A percentile compares a stretch with the other conserved stretches of the same genome.
phyloP scores from a whole-genome alignment of 2,797 vertebrate species.

The Myotis findleyi region DNA sequence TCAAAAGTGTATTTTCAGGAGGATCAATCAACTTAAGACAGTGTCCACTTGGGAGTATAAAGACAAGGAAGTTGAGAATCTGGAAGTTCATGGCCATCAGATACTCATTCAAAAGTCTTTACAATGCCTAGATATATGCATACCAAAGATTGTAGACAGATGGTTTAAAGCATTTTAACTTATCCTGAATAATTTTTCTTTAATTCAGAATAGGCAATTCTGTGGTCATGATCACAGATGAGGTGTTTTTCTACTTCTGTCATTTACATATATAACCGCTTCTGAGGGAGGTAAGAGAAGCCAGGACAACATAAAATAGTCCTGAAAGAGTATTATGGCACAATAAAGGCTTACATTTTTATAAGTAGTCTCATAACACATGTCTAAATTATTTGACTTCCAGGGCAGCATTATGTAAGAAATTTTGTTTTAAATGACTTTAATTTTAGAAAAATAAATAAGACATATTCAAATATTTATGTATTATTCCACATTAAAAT shows the following conservation, averaged over 20 bases:
- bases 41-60: background rate
- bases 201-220: background rate
- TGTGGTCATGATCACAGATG: background rate
- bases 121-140: background rate
- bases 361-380: background rate
- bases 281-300: background rate
- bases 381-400: background rate
- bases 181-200: background rate
- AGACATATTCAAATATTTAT: background rate
- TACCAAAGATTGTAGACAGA: background rate
- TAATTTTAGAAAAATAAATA: constrained; percentile 1
- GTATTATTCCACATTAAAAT: background rate
- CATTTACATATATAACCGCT: background rate
- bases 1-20: background rate
- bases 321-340: background rate
- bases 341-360: background rate
- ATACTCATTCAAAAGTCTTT: background rate
- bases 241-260: background rate
- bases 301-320: background rate
- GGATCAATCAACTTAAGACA: background rate
- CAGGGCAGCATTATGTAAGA: background rate
- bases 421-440: background rate
- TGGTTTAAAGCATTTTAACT: background rate
- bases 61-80: background rate
- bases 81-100: background rate